phyloP scores from a whole-genome alignment of 92 coral and sea anemone species.

The Zoanthus sociatus region DNA sequence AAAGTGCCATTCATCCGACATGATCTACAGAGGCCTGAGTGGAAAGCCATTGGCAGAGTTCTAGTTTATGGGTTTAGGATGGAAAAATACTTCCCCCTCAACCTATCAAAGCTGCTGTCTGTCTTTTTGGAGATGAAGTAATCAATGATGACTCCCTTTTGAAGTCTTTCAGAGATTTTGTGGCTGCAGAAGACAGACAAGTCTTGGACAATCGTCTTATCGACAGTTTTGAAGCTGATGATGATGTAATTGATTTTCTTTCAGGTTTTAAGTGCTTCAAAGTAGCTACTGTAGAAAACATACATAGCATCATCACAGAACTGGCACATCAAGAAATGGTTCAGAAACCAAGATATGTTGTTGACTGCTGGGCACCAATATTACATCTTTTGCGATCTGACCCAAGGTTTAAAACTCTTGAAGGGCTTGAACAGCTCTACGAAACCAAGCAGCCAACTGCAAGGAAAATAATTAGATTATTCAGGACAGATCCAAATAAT shows the following conservation, averaged over 20 bases:
- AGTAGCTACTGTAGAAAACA: conserved; percentile 37
- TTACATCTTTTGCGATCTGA: conserved; percentile 26
- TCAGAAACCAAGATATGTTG: conserved; percentile 49
- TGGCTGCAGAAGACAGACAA: conserved; percentile 51
- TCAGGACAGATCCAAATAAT: conserved; percentile 20
- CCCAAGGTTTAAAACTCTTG: conserved; percentile 34
- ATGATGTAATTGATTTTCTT: conserved; percentile 41
- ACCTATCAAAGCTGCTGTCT: conserved; percentile 47
- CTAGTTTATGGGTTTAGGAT: conserved; percentile 47
- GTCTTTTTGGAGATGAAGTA: conserved; percentile 52
- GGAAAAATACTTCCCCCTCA: conserved; percentile 46
- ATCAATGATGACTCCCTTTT: conserved; percentile 46
- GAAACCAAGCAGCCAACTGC: conserved; percentile 52
- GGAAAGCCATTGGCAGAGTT: conserved; percentile 52
- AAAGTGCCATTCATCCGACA: conserved; percentile 58
- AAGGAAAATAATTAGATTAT: conserved; percentile 38
- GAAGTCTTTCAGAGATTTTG: conserved; percentile 44
- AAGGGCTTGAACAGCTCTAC: conserved; percentile 40
- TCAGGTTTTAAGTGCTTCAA: conserved; percentile 38
- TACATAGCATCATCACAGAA: conserved; percentile 30
- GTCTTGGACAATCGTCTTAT: conserved; percentile 42
- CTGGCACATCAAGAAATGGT: conserved; percentile 55
- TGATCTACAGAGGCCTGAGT: conserved; percentile 58
- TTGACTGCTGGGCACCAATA: conserved; percentile 54
- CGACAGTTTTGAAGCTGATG: conserved; percentile 45